Evolutionary conservation across 2,113 vertebrate genomes (phyloP).

Genomic region (Nycticorax nycticorax): DNA sequence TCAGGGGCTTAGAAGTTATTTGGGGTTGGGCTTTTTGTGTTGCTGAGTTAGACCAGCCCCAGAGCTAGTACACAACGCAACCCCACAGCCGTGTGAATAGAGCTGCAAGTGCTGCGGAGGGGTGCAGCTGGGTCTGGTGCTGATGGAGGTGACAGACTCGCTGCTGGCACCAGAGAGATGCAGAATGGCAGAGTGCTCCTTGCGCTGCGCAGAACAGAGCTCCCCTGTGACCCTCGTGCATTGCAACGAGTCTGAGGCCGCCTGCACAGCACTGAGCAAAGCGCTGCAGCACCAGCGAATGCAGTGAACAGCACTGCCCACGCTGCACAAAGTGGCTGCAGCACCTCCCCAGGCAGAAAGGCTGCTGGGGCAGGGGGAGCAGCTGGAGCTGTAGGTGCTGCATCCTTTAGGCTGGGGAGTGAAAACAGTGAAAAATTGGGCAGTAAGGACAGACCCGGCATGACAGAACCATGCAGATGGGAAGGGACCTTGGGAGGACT

Average conservation of each 20-base stretch:
- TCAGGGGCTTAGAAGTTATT: not conserved
- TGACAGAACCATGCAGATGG: not conserved
- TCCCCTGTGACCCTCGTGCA: not conserved
- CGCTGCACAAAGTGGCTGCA: fast-evolving
- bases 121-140: not conserved
- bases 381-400: not conserved
- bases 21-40: not conserved
- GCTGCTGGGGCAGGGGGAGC: not conserved
- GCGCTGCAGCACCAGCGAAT: fast-evolving
- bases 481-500: not conserved
- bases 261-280: not conserved
- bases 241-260: fast-evolving
- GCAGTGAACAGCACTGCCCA: fast-evolving
- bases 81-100: too few relatives aligned
- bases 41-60: too few relatives aligned
- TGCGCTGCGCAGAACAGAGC: not conserved
- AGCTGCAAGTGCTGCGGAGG: not conserved
- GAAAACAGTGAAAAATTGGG: not conserved
- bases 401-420: not conserved
- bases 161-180: not conserved
- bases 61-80: not conserved
- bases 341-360: not conserved
- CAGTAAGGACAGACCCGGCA: not conserved
- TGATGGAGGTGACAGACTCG: not conserved
- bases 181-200: not conserved